These are phyloP conservation scores for Syrmaticus mikado DNA, from an alignment of 2,113 vertebrate species.

Conservation along the genomic window DNA sequence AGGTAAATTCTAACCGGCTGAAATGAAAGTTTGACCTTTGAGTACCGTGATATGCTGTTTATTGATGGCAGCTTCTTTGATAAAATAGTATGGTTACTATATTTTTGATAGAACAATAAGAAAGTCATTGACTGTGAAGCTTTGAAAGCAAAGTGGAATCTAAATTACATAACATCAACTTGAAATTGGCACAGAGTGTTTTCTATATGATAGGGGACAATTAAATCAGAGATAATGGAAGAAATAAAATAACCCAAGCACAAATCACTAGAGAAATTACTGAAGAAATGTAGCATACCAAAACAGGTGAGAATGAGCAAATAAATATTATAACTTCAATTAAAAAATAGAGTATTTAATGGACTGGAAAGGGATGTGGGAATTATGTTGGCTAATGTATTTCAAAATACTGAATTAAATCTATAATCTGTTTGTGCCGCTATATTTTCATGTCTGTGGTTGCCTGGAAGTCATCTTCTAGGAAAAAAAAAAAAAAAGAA, in stretches of 20 bases:
- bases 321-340: conserved; percentile 84
- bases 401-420: conserved; percentile 75
- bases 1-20: conserved; percentile 12
- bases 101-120: conserved; percentile 1
- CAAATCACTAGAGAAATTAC: conserved; percentile 82
- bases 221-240: conserved; percentile 71
- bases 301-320: conserved; percentile 79
- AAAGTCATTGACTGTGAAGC: background rate
- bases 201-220: conserved; percentile 63
- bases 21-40: conserved; percentile 9
- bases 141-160: conserved; percentile 40
- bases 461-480: conserved; percentile 73
- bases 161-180: conserved; percentile 21
- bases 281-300: conserved; percentile 75
- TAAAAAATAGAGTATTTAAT: conserved; percentile 83
- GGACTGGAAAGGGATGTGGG: conserved; percentile 76
- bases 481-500: conserved; percentile 28
- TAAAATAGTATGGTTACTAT: background rate
- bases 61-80: background rate
- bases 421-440: conserved; percentile 69
- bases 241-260: conserved; percentile 68
- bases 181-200: conserved; percentile 43
- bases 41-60: background rate
- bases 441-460: conserved; percentile 68
- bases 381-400: conserved; percentile 76